Percentiles rank a stretch among this genome's conserved stretches.
Conservation (phyloP, 2,888 invertebrate species). For the Drosophila lacicola region DNA sequence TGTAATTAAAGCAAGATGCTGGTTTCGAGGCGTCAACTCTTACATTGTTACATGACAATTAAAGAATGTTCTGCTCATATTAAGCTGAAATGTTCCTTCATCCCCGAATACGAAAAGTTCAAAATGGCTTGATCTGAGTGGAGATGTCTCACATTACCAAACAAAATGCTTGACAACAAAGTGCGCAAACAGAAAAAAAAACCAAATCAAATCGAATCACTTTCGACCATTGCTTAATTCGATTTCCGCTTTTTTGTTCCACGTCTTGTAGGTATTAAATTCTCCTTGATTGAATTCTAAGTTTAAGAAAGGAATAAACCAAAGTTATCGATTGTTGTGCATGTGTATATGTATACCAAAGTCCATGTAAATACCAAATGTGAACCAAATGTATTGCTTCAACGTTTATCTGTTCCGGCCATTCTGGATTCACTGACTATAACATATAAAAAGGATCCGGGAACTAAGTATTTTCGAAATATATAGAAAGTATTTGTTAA, state of each 20-base stretch:
- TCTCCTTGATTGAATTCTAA: neutral
- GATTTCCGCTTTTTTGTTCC: neutral
- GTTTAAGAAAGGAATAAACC: neutral
- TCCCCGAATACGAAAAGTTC: too few relatives aligned
- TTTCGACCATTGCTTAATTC: neutral
- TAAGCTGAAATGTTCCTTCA: too few relatives aligned
- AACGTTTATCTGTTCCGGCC: too few relatives aligned
- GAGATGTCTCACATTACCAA: too few relatives aligned
- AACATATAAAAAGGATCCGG: too few relatives aligned
- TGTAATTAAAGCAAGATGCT: neutral
- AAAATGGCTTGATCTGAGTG: neutral
- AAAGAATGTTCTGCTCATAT: too few relatives aligned
- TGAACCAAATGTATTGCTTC: too few relatives aligned
- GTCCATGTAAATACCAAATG: too few relatives aligned
- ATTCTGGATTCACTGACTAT: too few relatives aligned
- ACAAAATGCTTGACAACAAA: neutral
- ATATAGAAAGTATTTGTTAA: too few relatives aligned
- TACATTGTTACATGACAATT: neutral
- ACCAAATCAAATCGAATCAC: neutral
- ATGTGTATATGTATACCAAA: neutral
- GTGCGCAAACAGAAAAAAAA: neutral
- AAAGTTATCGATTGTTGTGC: neutral
- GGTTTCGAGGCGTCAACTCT: neutral
- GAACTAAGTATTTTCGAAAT: too few relatives aligned
- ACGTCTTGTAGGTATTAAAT: neutral